Evolutionary conservation across 2,888 invertebrate species (phyloP), one percentile per base, ranked within the genome.

Genomic region (Macrophya alboannulata): DNA sequence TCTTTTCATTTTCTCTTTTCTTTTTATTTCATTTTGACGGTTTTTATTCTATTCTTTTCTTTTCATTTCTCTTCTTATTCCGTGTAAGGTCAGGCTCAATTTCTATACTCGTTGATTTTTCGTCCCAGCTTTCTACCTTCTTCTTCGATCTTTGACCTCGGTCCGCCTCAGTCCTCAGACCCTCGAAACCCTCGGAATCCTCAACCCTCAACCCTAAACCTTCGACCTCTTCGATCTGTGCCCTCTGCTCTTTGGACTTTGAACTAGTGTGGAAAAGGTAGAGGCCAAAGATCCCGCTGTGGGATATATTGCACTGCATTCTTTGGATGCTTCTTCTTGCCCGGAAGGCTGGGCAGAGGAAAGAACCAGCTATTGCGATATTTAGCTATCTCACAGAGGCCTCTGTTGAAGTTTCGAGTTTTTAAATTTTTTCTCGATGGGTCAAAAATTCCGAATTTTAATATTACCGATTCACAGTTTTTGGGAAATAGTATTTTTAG

Each of bases 121-220:
- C 25, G 12, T 21, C 68, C 31, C 68, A 37, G 37, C 68, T 68
- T 68, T 37, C 68, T 37, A 68, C 68, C 55, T 55, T n/a, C 55
- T 55, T n/a, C 68, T 37, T 68, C 68, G 68, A 68, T 68, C 68
- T 68, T 68, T 68, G 62, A 62, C 62, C 62, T 62, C 25, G 62
- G 12, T 15, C 48, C n/a, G n/a, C n/a, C 12, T 48, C 48, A 15
- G 48, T 12, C 48, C 48, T 15, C 10, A 9, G 68, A 68, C 31
- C 17, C 31, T 37, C 68, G 68, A 15, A 68, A 45, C 72, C 72
- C 72, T 74, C 31, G 21, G 43, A 74, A 45, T 43, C 72, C 45
- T 43, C n/a, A n/a, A 71, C 37, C 71, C 71, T 71, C 40, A 40
- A n/a, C 17, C 71, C 40, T 71, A 17, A n/a, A n/a, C 37, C 4